Conservation (phyloP, 1,140 invertebrate species). For the Panagrolaimus sp. region DNA sequence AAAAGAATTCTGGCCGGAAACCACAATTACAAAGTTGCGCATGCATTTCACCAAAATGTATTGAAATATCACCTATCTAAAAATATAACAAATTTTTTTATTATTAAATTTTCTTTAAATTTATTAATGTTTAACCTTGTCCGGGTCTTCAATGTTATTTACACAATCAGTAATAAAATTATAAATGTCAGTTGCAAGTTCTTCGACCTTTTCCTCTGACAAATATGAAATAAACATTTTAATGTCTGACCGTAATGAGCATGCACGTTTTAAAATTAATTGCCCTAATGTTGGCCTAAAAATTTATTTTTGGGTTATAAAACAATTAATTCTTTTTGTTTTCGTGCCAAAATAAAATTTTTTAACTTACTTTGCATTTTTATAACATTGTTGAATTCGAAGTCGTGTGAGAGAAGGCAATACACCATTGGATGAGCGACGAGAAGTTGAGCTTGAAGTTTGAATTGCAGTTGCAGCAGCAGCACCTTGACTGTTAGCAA, state of each 20-base stretch:
- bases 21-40: constrained; percentile 47
- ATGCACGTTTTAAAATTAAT: constrained; percentile 49
- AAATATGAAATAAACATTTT: constrained; percentile 43
- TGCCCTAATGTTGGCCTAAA: constrained; percentile 51
- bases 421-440: constrained; percentile 30
- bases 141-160: constrained; percentile 41
- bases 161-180: constrained; percentile 48
- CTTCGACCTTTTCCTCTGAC: constrained; percentile 40
- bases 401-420: constrained; percentile 47
- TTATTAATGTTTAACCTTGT: constrained; percentile 26
- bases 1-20: constrained; percentile 54
- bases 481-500: constrained; percentile 1
- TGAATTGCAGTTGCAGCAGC: not conserved
- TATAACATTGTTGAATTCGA: constrained; percentile 53
- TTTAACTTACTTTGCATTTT: constrained; percentile 48
- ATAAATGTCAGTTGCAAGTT: constrained; percentile 37
- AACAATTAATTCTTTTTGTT: not conserved
- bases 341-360: constrained; percentile 1
- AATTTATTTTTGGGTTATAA: not conserved
- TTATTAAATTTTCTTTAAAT: not conserved
- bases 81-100: constrained; percentile 6
- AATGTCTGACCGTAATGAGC: constrained; percentile 45
- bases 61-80: constrained; percentile 47
- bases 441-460: not conserved
- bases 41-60: constrained; percentile 43